These are phyloP conservation scores for Bombus terrestris DNA, from an alignment of 1,140 invertebrate genomes.

Conservation along the genomic window DNA sequence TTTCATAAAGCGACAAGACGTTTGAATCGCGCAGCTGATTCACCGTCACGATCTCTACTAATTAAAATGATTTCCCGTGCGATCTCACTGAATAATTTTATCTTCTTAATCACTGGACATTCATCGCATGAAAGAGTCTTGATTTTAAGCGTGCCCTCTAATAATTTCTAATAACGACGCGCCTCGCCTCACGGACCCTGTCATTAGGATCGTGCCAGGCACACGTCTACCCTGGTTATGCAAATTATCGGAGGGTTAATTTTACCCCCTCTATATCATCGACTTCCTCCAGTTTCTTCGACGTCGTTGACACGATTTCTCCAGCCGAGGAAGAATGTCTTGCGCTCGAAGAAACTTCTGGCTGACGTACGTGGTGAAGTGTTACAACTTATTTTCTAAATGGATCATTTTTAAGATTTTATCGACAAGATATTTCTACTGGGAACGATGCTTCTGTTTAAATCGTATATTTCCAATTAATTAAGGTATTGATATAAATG, in stretches of 20 bases:
- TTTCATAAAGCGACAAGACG: slow-evolving; percentile 62
- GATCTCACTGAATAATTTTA: slow-evolving; percentile 77
- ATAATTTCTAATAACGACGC: slow-evolving; percentile 81
- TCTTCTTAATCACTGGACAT: slow-evolving; percentile 81
- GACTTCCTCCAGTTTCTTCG: slow-evolving; percentile 19
- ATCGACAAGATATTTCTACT: not conserved
- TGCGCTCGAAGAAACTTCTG: not conserved
- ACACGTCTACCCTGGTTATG: slow-evolving; percentile 76
- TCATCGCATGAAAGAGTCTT: slow-evolving; percentile 82
- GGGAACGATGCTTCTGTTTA: not conserved
- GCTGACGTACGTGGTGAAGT: not conserved
- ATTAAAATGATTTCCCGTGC: slow-evolving; percentile 76
- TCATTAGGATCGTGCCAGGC: slow-evolving; percentile 71
- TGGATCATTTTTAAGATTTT: not conserved
- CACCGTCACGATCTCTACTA: slow-evolving; percentile 69
- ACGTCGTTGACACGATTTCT: not conserved
- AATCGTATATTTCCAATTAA: not conserved
- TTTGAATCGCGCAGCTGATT: slow-evolving; percentile 52
- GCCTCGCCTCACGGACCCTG: slow-evolving; percentile 70
- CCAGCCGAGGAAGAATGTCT: not conserved
- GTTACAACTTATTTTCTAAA: not conserved
- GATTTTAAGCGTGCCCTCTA: slow-evolving; percentile 81
- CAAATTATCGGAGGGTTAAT: slow-evolving; percentile 77
- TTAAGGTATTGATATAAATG: too few relatives aligned
- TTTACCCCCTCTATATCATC: slow-evolving; percentile 55